Percentiles rank a stretch among this genome's conserved stretches.
Evolutionary conservation across 2,797 vertebrate genomes (phyloP).

Genomic region (Percopsis omiscomaycus): DNA sequence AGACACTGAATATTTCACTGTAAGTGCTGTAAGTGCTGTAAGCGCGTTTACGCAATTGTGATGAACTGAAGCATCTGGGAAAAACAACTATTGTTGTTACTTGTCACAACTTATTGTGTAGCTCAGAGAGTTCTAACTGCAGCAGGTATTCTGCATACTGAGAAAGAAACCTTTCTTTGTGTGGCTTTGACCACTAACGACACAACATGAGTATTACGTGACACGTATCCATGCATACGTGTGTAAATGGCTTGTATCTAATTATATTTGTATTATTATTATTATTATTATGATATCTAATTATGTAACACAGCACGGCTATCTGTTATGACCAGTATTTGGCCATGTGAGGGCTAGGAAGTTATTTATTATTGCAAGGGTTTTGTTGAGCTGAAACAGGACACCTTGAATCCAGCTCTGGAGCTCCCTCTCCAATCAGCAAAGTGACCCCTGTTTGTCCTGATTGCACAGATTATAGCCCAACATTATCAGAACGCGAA

Average conservation of each 20-base stretch:
- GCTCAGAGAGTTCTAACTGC: background rate
- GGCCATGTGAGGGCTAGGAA: background rate
- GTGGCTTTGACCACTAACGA: background rate
- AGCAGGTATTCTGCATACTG: background rate
- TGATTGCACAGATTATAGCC: slow-evolving; percentile 39
- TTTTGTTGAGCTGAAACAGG: slow-evolving; percentile 8
- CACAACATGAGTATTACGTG: background rate
- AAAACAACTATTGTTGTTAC: background rate
- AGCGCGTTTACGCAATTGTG: background rate
- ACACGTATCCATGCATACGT: background rate
- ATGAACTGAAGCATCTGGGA: slow-evolving; percentile 1
- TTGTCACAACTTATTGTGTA: background rate
- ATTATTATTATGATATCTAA: background rate
- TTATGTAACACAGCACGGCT: background rate
- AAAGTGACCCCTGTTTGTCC: slow-evolving; percentile 58
- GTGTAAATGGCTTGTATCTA: background rate
- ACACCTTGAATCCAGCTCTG: slow-evolving; percentile 3
- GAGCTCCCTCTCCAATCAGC: slow-evolving; percentile 55
- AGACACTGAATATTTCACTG: no score
- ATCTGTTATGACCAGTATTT: background rate
- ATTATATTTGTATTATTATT: background rate
- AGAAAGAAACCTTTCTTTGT: no score
- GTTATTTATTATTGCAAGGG: background rate
- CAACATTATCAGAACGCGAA: slow-evolving; percentile 44
- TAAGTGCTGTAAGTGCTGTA: background rate